phyloP scores from a whole-genome alignment of 2,113 vertebrate species.

The Callorhinus ursinus region DNA sequence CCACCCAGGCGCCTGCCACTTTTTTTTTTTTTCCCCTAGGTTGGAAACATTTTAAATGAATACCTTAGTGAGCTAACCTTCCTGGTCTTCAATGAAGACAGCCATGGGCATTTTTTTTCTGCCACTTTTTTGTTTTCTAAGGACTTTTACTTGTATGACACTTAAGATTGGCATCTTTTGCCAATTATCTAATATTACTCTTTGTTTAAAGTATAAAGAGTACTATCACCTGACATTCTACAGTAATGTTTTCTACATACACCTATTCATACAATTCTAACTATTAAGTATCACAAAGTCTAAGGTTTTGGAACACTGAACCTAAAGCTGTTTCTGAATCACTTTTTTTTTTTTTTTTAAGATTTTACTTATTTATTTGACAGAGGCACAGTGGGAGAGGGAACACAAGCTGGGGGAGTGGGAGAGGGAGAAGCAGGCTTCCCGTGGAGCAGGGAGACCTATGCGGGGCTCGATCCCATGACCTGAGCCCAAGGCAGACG shows the following conservation, averaged over 20 bases:
- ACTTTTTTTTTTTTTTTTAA: background rate
- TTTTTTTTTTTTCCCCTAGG: no score
- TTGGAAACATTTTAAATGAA: background rate
- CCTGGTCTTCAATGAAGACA: background rate
- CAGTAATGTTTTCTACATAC: background rate
- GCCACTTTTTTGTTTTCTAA: background rate
- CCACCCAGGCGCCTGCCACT: accelerated
- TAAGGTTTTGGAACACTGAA: background rate
- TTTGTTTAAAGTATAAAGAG: background rate
- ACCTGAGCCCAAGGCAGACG: no score
- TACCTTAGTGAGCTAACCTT: background rate
- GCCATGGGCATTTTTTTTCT: background rate
- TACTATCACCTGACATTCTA: background rate
- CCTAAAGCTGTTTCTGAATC: background rate
- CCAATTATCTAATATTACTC: background rate
- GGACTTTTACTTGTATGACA: background rate
- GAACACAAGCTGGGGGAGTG: no score
- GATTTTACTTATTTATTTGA: no score
- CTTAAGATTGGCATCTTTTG: background rate
- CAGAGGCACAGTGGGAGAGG: no score
- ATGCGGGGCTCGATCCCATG: no score
- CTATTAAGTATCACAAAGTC: background rate
- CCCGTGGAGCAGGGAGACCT: no score
- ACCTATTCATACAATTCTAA: background rate
- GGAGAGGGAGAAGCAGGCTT: no score